phyloP scores from a whole-genome alignment of 2,797 vertebrate species.

The Netta rufina region DNA sequence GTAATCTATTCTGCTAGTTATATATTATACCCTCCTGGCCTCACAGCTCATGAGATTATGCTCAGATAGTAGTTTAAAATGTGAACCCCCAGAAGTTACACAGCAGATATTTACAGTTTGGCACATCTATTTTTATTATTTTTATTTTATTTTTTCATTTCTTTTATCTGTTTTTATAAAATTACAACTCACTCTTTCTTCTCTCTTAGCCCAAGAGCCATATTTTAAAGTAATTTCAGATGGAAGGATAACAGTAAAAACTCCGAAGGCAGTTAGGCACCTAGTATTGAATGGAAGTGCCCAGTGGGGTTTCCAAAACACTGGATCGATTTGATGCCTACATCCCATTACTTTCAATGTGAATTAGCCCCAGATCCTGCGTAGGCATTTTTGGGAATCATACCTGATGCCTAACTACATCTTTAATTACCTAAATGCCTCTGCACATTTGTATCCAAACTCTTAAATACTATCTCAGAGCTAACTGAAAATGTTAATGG shows the following conservation, averaged over 20 bases:
- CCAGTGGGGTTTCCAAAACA: background rate
- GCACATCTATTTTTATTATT: background rate
- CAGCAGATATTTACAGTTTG: background rate
- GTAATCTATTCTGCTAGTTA: background rate
- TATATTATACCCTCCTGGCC: background rate
- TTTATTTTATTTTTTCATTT: background rate
- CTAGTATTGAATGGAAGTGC: background rate
- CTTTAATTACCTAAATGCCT: background rate
- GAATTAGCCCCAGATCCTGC: background rate
- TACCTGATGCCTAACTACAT: background rate
- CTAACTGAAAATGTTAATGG: background rate
- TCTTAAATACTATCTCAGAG: background rate
- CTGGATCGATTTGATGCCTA: background rate
- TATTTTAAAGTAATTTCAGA: background rate
- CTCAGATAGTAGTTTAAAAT: background rate
- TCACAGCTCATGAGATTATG: background rate
- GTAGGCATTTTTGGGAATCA: background rate
- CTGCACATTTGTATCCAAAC: conserved; percentile 1
- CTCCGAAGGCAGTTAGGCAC: background rate
- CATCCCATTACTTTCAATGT: background rate
- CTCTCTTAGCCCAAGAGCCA: background rate
- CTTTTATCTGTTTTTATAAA: background rate
- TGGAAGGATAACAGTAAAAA: background rate
- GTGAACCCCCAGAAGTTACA: background rate
- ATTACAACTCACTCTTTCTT: background rate